Conservation (phyloP, 2,888 invertebrate species). For the Rosalia funebris region DNA sequence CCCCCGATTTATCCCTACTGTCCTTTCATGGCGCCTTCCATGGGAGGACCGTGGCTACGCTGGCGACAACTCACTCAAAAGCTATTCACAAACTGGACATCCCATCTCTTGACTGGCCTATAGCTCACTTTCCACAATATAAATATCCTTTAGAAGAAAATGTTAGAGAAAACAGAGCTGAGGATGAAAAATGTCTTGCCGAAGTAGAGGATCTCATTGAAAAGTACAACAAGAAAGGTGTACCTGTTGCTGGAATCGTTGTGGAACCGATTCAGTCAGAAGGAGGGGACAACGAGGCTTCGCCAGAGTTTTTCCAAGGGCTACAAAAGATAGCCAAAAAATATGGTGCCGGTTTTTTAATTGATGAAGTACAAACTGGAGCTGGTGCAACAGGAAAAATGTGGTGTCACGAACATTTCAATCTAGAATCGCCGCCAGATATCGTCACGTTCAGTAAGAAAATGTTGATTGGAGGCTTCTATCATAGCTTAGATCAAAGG, state of each 20-base stretch:
- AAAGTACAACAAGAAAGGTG: conserved; percentile 73
- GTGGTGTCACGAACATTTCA: conserved; percentile 97
- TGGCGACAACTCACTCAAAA: conserved; percentile 93
- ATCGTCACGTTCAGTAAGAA: conserved; percentile 98
- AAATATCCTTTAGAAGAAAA: conserved; percentile 91
- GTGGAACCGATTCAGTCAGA: conserved; percentile 98
- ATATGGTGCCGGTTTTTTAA: conserved; percentile 81
- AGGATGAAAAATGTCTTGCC: conserved; percentile 80
- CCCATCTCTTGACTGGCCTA: conserved; percentile 96
- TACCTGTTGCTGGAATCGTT: conserved; percentile 90
- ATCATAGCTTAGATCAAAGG: conserved; percentile 79
- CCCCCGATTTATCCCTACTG: conserved; percentile 83
- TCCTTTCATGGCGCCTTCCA: conserved; percentile 94
- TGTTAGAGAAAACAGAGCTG: conserved; percentile 79
- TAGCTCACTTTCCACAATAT: conserved; percentile 88
- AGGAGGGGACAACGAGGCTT: conserved; percentile 96
- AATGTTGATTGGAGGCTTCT: conserved; percentile 96
- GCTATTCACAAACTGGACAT: conserved; percentile 95
- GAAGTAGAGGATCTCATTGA: conserved; percentile 80
- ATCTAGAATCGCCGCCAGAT: conserved; percentile 87
- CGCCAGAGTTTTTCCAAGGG: conserved; percentile 87
- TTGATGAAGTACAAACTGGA: conserved; percentile 99
- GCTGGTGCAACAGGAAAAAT: conserved; percentile 97
- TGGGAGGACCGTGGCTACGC: conserved; percentile 89
- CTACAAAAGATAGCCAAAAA: conserved; percentile 84